phyloP scores from a whole-genome alignment of 2,888 invertebrate genomes.

The Cacoxenus indagator region DNA sequence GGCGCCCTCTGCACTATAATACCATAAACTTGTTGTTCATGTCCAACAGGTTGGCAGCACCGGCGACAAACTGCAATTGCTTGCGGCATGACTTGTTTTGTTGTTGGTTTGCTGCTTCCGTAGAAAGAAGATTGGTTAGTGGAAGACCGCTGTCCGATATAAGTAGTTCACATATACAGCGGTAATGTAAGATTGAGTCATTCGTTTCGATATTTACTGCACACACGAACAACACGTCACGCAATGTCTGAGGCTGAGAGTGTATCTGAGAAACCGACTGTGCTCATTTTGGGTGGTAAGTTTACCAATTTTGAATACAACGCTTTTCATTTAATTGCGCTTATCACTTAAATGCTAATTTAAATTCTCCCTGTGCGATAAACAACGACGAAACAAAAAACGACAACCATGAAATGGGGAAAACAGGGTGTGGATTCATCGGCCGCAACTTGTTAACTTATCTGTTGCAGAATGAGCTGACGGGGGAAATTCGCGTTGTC shows the following conservation, averaged over 20 bases:
- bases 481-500: slow-evolving; percentile 82
- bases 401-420: slow-evolving; percentile 16
- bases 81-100: not conserved
- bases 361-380: slow-evolving; percentile 26
- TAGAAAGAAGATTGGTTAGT: not conserved
- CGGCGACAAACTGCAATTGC: not conserved
- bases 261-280: slow-evolving; percentile 68
- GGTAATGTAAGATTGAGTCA: slow-evolving; percentile 28
- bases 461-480: slow-evolving; percentile 83
- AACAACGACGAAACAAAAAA: not conserved
- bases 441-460: slow-evolving; percentile 89
- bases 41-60: not conserved
- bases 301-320: slow-evolving; percentile 26
- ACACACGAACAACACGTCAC: slow-evolving; percentile 27
- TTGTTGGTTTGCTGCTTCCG: not conserved
- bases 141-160: not conserved
- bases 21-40: not conserved
- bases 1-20: too few species aligned
- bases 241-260: slow-evolving; percentile 36
- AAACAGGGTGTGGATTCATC: slow-evolving; percentile 92
- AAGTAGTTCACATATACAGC: not conserved
- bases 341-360: slow-evolving; percentile 36
- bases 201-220: slow-evolving; percentile 33
- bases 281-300: slow-evolving; percentile 70
- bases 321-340: slow-evolving; percentile 13